Conservation (phyloP, 2,797 vertebrate species). For the Notolepis coatsorum region DNA sequence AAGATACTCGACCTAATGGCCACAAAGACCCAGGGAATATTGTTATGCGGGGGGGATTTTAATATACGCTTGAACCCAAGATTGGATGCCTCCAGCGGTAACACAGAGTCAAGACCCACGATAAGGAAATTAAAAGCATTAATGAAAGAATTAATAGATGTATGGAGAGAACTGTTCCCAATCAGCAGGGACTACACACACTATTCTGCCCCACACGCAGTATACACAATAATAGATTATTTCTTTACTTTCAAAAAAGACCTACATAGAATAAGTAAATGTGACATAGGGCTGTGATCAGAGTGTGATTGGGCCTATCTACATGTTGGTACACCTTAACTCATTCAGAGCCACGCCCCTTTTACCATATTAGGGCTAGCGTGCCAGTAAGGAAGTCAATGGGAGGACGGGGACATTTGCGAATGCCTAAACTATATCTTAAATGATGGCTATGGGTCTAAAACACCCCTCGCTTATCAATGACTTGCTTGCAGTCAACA, state of each 20-base stretch:
- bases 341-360: no score
- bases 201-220: neutral
- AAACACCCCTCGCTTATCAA: no score
- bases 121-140: neutral
- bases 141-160: constrained; percentile 19
- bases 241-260: constrained; percentile 24
- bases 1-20: constrained; percentile 19
- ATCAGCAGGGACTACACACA: neutral
- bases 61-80: neutral
- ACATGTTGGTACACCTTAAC: neutral
- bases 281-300: constrained; percentile 17
- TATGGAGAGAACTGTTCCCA: constrained; percentile 14
- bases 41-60: constrained; percentile 30
- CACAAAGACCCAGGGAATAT: constrained; percentile 18
- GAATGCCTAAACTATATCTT: no score
- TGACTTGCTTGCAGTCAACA: no score
- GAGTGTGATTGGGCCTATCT: constrained; percentile 9
- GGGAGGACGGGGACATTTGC: no score
- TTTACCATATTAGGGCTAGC: no score
- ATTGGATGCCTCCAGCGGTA: constrained; percentile 7
- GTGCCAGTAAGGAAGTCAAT: no score
- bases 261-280: neutral
- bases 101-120: neutral
- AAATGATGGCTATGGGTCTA: no score
- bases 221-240: constrained; percentile 3